phyloP scores from a whole-genome alignment of 2,888 invertebrate genomes.

The Torymus texanus region DNA sequence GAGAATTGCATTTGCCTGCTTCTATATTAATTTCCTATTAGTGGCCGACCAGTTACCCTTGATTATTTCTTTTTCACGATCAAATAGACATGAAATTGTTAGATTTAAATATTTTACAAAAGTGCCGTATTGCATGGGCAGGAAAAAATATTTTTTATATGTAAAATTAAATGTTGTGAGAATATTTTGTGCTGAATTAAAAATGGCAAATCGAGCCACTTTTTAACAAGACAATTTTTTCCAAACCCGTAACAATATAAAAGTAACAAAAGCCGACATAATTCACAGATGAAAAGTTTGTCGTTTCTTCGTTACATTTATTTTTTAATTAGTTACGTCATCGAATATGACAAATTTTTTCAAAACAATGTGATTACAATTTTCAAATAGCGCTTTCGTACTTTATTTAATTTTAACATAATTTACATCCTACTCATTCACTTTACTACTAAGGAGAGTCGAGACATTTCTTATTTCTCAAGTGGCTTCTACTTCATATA shows the following conservation, averaged over 20 bases:
- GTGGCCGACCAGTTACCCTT: too few species aligned
- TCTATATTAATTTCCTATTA: too few species aligned
- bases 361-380: neutral
- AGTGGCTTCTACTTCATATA: conserved; percentile 32
- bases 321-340: neutral
- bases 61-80: too few species aligned
- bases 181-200: conserved; percentile 15
- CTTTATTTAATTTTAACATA: conserved; percentile 16
- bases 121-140: neutral
- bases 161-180: neutral
- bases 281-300: neutral
- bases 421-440: neutral
- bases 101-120: conserved; percentile 8
- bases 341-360: too few species aligned
- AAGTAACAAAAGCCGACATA: too few species aligned
- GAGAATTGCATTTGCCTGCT: too few species aligned
- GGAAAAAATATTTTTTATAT: neutral
- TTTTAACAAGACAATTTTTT: neutral
- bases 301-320: conserved; percentile 12
- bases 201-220: neutral
- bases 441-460: conserved; percentile 31
- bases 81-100: neutral
- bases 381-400: neutral
- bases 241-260: neutral
- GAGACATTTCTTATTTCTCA: conserved; percentile 20